Evolutionary conservation across 2,888 invertebrate species (phyloP).

Genomic region (Sesamia inferens): DNA sequence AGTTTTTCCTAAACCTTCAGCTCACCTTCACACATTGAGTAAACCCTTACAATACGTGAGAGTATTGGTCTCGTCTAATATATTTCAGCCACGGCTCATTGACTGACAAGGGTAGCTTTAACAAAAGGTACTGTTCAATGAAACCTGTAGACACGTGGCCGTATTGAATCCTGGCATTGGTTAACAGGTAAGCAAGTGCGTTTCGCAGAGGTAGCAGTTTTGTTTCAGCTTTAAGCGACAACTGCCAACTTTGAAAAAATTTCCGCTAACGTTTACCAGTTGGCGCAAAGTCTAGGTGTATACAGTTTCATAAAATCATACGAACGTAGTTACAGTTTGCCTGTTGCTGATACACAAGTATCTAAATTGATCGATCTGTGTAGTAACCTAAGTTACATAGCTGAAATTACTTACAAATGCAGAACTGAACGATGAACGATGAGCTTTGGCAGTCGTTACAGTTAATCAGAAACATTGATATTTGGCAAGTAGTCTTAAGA

Average conservation of each 20-base stretch:
- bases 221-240: no score
- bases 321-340: no score
- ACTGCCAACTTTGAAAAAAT: neutral
- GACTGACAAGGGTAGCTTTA: slow-evolving; percentile 37
- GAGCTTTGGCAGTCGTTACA: neutral
- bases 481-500: no score
- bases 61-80: slow-evolving; percentile 42
- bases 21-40: slow-evolving; percentile 14
- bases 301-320: neutral
- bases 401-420: neutral
- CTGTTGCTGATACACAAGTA: no score
- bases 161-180: slow-evolving; percentile 4
- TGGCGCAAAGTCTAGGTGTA: neutral
- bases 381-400: neutral
- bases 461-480: neutral
- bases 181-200: neutral
- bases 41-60: slow-evolving; percentile 13
- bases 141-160: slow-evolving; percentile 20
- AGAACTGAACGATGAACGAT: no score
- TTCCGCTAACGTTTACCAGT: neutral
- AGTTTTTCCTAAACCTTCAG: neutral
- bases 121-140: slow-evolving; percentile 35
- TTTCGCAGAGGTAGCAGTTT: neutral
- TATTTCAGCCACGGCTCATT: slow-evolving; percentile 50
- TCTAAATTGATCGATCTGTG: neutral